Evolutionary conservation across 2,797 vertebrate genomes (phyloP).

Genomic region (Pangasius sanitwongsei): DNA sequence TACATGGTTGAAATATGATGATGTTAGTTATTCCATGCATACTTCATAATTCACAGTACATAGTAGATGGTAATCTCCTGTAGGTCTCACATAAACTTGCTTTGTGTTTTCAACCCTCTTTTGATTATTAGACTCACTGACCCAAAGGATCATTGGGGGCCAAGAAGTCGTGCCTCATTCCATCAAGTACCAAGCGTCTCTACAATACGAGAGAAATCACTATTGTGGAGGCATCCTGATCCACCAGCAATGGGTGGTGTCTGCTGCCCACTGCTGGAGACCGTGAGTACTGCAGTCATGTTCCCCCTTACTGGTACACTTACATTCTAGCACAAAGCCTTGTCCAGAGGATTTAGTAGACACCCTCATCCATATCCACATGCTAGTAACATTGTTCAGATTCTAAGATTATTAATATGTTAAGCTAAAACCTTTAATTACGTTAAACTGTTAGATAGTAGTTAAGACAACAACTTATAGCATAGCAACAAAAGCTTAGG

Average conservation of each 20-base stretch:
- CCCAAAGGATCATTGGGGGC: constrained; percentile 75
- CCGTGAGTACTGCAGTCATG: constrained; percentile 69
- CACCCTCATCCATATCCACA: background rate
- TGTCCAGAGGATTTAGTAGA: background rate
- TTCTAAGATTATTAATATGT: background rate
- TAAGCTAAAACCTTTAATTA: background rate
- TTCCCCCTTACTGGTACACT: background rate
- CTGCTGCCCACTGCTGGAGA: constrained; percentile 82
- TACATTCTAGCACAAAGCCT: background rate
- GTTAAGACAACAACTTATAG: background rate
- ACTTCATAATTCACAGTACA: background rate
- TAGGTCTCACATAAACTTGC: background rate
- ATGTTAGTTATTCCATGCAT: background rate
- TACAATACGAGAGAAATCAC: constrained; percentile 64
- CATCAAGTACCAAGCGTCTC: constrained; percentile 72
- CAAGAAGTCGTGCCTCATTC: constrained; percentile 72
- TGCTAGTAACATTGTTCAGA: background rate
- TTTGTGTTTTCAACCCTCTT: background rate
- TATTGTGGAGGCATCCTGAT: constrained; percentile 77
- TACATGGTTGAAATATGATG: background rate
- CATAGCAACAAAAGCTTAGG: background rate
- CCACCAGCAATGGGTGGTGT: constrained; percentile 72
- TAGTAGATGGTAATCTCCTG: background rate
- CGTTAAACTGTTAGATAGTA: background rate
- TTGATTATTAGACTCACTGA: constrained; percentile 52